Evolutionary conservation across 2,888 invertebrate species (phyloP).

Genomic region (Sycophila texana): DNA sequence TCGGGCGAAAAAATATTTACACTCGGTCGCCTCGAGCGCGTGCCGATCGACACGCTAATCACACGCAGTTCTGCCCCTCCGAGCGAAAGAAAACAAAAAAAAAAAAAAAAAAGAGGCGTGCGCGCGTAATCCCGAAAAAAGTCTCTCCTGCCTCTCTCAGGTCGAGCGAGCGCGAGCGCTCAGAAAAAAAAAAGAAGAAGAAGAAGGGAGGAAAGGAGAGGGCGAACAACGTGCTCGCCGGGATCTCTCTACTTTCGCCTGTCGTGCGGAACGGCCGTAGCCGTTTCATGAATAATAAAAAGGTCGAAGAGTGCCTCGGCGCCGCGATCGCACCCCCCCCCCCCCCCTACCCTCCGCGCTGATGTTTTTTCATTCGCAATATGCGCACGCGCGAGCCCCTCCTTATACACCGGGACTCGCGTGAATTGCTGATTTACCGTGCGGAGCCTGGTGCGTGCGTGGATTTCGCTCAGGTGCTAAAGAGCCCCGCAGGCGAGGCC

Average conservation of each 20-base stretch:
- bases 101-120: not conserved
- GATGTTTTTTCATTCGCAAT: constrained; percentile 71
- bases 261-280: constrained; percentile 50
- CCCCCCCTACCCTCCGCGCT: constrained; percentile 41
- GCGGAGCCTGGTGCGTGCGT: not conserved
- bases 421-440: constrained; percentile 47
- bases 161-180: not conserved
- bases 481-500: not conserved
- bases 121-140: not conserved
- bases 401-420: constrained; percentile 65
- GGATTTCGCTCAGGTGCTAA: constrained; percentile 30
- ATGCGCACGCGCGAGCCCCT: constrained; percentile 58
- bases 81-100: constrained; percentile 1
- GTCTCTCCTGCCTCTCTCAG: too few species aligned
- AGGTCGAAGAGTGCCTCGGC: constrained; percentile 61
- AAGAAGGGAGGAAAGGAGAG: not conserved
- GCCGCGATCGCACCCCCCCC: constrained; percentile 25
- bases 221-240: constrained; percentile 1
- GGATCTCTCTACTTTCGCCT: constrained; percentile 34
- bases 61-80: too few species aligned
- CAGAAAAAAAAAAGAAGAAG: not conserved
- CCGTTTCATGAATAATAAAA: constrained; percentile 75
- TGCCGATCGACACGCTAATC: too few species aligned
- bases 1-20: too few species aligned
- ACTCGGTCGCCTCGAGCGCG: too few species aligned